Percentiles rank a stretch among this genome's conserved stretches.
Evolutionary conservation across 2,113 vertebrate genomes (phyloP).

Genomic region (Crotophaga sulcirostris): DNA sequence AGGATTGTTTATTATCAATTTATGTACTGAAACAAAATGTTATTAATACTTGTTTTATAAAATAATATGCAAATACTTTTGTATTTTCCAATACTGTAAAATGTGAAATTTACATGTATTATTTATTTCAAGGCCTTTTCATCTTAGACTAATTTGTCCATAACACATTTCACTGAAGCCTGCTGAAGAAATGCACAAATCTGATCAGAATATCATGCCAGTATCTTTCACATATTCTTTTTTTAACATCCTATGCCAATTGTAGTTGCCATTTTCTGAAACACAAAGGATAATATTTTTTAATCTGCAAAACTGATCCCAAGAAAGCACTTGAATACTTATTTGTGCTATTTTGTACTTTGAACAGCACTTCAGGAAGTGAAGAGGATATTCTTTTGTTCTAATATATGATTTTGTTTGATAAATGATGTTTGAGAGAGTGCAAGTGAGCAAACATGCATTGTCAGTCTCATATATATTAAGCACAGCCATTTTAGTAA

Average conservation of each 20-base stretch:
- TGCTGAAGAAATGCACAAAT: background rate
- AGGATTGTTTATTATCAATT: background rate
- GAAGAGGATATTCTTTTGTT: background rate
- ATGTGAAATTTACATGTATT: background rate
- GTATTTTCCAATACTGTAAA: background rate
- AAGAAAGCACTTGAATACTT: background rate
- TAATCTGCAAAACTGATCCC: background rate
- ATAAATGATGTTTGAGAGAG: background rate
- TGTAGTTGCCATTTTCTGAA: background rate
- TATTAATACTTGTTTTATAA: background rate
- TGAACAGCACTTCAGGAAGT: background rate
- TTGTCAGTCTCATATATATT: background rate
- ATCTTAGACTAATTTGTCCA: background rate
- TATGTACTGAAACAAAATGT: background rate
- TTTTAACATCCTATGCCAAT: background rate
- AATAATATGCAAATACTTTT: background rate
- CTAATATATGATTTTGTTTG: background rate
- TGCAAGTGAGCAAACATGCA: background rate
- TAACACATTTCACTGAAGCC: background rate
- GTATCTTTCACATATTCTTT: background rate
- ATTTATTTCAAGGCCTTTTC: conserved; percentile 13
- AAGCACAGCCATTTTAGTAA: background rate
- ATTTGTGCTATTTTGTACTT: background rate
- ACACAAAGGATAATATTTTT: background rate
- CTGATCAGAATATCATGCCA: background rate